phyloP scores from a whole-genome alignment of 2,888 invertebrate species.

The Hypolimnas misippus region DNA sequence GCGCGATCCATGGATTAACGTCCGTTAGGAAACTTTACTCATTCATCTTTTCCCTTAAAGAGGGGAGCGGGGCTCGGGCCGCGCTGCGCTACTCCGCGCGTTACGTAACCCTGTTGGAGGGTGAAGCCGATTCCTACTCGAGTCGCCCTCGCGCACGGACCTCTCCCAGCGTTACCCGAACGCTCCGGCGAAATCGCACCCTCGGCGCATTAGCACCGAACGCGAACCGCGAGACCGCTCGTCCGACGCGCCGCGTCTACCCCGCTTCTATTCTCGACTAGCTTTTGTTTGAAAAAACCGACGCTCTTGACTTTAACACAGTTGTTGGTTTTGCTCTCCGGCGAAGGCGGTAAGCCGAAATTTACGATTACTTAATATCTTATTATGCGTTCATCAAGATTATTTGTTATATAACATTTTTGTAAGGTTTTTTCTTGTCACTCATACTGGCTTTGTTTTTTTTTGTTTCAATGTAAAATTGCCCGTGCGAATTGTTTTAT shows the following conservation, averaged over 20 bases:
- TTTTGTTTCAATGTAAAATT: slow-evolving; percentile 25
- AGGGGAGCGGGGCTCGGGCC: slow-evolving; percentile 71
- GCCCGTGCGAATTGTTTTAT: slow-evolving; percentile 47
- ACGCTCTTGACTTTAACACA: slow-evolving; percentile 47
- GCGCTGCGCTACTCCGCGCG: slow-evolving; percentile 70
- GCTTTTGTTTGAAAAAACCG: slow-evolving; percentile 28
- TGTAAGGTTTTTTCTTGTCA: slow-evolving; percentile 42
- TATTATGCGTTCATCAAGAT: slow-evolving; percentile 47
- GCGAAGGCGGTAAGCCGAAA: slow-evolving; percentile 67
- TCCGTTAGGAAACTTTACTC: slow-evolving; percentile 80
- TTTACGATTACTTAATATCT: slow-evolving; percentile 56
- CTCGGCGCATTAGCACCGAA: slow-evolving; percentile 42
- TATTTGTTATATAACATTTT: slow-evolving; percentile 62
- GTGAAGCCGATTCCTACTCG: slow-evolving; percentile 62
- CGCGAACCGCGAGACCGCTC: slow-evolving; percentile 43
- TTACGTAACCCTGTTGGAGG: slow-evolving; percentile 68
- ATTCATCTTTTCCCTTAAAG: slow-evolving; percentile 82
- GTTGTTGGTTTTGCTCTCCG: slow-evolving; percentile 55
- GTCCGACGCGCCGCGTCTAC: slow-evolving; percentile 33
- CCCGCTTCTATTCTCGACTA: slow-evolving; percentile 20
- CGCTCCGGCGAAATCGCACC: slow-evolving; percentile 43
- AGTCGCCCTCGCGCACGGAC: slow-evolving; percentile 64
- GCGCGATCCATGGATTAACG: slow-evolving; percentile 74
- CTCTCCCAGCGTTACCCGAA: slow-evolving; percentile 48
- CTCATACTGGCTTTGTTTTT: slow-evolving; percentile 44